Evolutionary conservation across 2,113 vertebrate genomes (phyloP).

Genomic region (Dicaeum eximium): DNA sequence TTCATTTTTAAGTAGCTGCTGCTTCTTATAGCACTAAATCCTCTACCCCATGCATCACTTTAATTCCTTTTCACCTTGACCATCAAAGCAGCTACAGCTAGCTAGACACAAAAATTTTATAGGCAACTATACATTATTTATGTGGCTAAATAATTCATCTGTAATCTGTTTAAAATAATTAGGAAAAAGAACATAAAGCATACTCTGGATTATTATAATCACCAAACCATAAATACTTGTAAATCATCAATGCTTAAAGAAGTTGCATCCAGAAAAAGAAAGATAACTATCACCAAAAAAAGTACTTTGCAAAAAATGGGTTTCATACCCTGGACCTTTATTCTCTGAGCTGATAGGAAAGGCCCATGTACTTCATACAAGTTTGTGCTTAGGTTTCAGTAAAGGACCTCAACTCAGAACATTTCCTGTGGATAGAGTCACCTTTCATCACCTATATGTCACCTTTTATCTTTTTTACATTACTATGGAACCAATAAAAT

Average conservation of each 20-base stretch:
- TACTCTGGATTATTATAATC: background rate
- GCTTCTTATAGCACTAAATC: background rate
- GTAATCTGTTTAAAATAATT: background rate
- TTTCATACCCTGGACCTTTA: background rate
- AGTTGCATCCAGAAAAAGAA: background rate
- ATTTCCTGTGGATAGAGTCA: background rate
- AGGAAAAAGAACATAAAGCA: background rate
- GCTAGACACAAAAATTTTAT: background rate
- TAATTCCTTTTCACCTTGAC: background rate
- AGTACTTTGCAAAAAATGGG: background rate
- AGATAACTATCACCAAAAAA: background rate
- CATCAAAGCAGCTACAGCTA: background rate
- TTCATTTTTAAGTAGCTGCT: background rate
- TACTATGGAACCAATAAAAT: background rate
- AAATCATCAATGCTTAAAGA: background rate
- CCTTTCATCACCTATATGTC: background rate
- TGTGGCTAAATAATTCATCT: background rate
- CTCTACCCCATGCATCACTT: background rate
- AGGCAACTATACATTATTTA: background rate
- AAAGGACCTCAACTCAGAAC: background rate
- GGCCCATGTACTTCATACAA: accelerated
- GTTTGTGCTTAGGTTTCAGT: background rate
- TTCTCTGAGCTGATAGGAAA: background rate
- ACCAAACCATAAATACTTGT: background rate
- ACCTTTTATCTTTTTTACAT: background rate